phyloP scores from a whole-genome alignment of 1,140 invertebrate genomes.

The Zophobas atratus region DNA sequence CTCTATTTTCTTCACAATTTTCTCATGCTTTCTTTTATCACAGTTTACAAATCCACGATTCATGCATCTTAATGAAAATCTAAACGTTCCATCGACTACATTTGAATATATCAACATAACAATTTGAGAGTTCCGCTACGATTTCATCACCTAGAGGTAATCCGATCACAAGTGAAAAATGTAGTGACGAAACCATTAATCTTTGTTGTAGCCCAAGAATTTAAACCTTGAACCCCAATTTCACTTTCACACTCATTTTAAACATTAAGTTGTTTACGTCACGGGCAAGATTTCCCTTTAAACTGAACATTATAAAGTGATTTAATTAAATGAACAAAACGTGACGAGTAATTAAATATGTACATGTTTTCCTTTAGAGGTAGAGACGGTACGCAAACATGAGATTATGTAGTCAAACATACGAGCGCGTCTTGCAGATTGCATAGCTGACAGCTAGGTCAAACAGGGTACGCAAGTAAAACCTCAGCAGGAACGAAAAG shows the following conservation, averaged over 20 bases:
- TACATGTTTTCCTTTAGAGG: not conserved
- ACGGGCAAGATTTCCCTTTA: not conserved
- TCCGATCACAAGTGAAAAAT: conserved; percentile 29
- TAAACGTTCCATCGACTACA: conserved; percentile 2
- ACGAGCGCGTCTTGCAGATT: conserved; percentile 22
- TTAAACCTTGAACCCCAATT: conserved; percentile 42
- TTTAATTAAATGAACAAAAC: conserved; percentile 17
- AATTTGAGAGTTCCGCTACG: conserved; percentile 24
- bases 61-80: conserved; percentile 10
- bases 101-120: conserved; percentile 17
- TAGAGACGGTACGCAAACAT: too few relatives aligned
- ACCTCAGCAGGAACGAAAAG: too few relatives aligned
- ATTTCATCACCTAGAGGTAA: conserved; percentile 20
- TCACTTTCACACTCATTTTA: conserved; percentile 29
- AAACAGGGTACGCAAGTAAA: too few relatives aligned
- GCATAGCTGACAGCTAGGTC: conserved; percentile 7
- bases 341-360: conserved; percentile 27
- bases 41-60: not conserved
- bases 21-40: not conserved
- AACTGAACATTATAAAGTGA: not conserved
- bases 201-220: conserved; percentile 36
- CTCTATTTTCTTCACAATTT: not conserved
- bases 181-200: conserved; percentile 29
- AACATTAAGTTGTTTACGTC: conserved; percentile 8
- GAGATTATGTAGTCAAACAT: conserved; percentile 21